phyloP scores from a whole-genome alignment of 2,888 invertebrate genomes.

The Diploptera punctata region DNA sequence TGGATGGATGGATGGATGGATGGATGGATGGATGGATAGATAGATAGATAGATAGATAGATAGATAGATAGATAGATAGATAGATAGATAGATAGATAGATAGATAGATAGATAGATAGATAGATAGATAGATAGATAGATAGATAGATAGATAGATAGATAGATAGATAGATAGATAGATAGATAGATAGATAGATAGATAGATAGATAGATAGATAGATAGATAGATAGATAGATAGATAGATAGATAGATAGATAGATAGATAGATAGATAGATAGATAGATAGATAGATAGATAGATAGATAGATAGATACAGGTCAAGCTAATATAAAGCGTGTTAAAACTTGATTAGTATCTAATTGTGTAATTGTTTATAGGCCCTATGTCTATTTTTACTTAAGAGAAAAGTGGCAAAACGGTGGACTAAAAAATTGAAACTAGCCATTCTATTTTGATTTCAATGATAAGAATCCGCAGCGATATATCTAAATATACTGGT shows the following conservation, averaged over 20 bases:
- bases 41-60: background rate
- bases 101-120: background rate
- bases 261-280: background rate
- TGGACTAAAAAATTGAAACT: too few relatives aligned
- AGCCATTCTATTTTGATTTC: too few relatives aligned
- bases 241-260: background rate
- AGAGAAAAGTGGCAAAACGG: too few relatives aligned
- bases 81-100: background rate
- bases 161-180: background rate
- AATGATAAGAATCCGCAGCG: too few relatives aligned
- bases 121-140: background rate
- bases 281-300: background rate
- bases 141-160: background rate
- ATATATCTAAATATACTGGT: too few relatives aligned
- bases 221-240: background rate
- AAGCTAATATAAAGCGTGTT: too few relatives aligned
- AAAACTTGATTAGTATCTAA: too few relatives aligned
- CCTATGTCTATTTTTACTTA: too few relatives aligned
- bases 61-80: background rate
- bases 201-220: background rate
- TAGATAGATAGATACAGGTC: too few relatives aligned
- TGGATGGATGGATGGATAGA: too few relatives aligned
- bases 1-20: background rate
- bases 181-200: background rate
- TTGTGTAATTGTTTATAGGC: too few relatives aligned